Evolutionary conservation across 1,140 invertebrate species (phyloP).

Genomic region (Schlechtendalia chinensis): DNA sequence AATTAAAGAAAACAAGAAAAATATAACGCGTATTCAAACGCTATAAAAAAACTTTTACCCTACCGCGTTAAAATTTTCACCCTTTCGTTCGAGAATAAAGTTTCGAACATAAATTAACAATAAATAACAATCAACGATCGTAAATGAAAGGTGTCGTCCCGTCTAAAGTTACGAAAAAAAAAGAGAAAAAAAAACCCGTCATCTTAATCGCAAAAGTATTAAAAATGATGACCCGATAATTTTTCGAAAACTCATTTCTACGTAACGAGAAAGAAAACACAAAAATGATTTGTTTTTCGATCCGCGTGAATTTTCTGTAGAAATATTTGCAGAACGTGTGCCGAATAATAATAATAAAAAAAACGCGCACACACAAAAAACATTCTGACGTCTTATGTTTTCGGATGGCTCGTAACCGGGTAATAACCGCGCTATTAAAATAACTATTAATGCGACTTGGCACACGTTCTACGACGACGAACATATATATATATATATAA

Average conservation of each 20-base stretch:
- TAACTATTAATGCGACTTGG: slow-evolving; percentile 28
- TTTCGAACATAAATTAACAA: slow-evolving; percentile 36
- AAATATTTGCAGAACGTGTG: neutral
- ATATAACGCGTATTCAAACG: neutral
- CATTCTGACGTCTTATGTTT: neutral
- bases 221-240: slow-evolving; percentile 7
- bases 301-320: neutral
- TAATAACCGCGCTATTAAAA: slow-evolving; percentile 18
- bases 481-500: too few species aligned
- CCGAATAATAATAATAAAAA: too few species aligned
- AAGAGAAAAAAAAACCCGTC: slow-evolving; percentile 3
- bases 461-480: slow-evolving; percentile 11
- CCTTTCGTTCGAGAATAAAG: slow-evolving; percentile 19
- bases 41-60: slow-evolving; percentile 26
- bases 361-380: too few species aligned
- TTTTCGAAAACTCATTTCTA: slow-evolving; percentile 4
- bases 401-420: neutral
- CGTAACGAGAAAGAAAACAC: too few species aligned
- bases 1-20: neutral
- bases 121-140: slow-evolving; percentile 32
- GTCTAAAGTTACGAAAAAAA: slow-evolving; percentile 12
- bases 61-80: slow-evolving; percentile 11
- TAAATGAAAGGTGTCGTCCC: slow-evolving; percentile 3
- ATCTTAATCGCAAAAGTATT: slow-evolving; percentile 6
- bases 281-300: neutral